Evolutionary conservation across 2,113 vertebrate species (phyloP), one percentile per base, ranked within the genome.

Genomic region (Cervus canadensis): DNA sequence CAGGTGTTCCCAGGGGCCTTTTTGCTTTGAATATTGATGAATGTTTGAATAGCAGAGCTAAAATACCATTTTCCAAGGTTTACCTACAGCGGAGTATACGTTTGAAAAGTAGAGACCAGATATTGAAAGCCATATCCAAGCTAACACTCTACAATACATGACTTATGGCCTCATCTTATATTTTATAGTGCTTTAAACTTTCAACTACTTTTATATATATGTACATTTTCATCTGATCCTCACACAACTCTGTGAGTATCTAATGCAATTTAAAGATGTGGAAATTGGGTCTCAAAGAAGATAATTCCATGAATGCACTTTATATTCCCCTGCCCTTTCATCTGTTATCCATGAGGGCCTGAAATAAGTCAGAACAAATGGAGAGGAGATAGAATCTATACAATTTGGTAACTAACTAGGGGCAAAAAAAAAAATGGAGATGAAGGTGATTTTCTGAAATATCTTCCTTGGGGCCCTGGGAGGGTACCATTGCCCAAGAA

Each of bases 241-340:
- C 60, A 86, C 48, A 52, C 45, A 92, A 79, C 48, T 25, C 86
- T 93, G 15, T 57, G 57, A 85, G 60, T 89, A 45, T 86, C 78
- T 90, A 89, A 94, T 95, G 71, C 26, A 93, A 88, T 50, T 92
- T 92, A 89, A 87, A 90, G 62, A 87, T 92, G 62, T 90, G 83
- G 74, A 97, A 94, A 81, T 79, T 64, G 87, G 92, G 87, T 79
- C 62, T 89, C 43, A 78, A 94, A 43, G 76, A 96, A 82, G 90
- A 84, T 76, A 82, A n/a, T 57, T 89, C 83, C 86, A 57, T 79
- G 57, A 84, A 87, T 62, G 60, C 0, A 64, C 50, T 96, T 94
- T 86, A 64, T 95, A 48, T 86, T 96, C 84, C 67, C 54, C 54
- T 93, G 71, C 83, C 76, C 87, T 93, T 84, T 89, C 36, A 71